Evolutionary conservation across 1,140 invertebrate species (phyloP), one percentile per base, ranked within the genome.

Genomic region (Achatina immaculata): DNA sequence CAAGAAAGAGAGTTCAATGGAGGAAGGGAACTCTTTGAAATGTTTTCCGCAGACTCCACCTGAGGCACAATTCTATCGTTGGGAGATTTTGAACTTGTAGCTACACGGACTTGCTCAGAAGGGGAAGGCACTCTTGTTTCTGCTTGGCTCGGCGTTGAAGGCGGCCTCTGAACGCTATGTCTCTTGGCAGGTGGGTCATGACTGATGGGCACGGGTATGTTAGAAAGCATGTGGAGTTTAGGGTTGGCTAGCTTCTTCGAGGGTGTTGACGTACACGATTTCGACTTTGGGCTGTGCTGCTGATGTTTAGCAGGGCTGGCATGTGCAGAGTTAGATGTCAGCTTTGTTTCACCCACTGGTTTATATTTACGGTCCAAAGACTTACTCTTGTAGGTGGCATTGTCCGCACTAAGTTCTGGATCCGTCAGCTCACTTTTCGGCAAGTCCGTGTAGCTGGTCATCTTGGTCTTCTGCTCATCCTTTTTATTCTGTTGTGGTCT

Each of bases 221-320:
- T 80, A 11, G 78, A 80, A 40, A 80, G 43, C 78, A 80, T 80
- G 76, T 78, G 58, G 28, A 78, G 62, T 38, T 48, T 66, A n/a
- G 76, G 45, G 51, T 24, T 34, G 1, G 36, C 28, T 4, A 66
- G 34, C 62, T 48, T 78, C 42, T 68, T 68, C 40, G 65, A 3
- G 14, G 58, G 51, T 24, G 62, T 34, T 21, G 43, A 45, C 7
- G 40, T 45, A 24, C 62, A 42, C 31, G 31, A 43, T 31, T 76
- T 76, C 9, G 74, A 45, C n/a, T 58, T 58, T 42, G 43, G 42
- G 11, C 76, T 68, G 19, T n/a, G 76, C 51, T 74, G 72, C 28
- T 58, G 45, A 36, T 76, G 74, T 51, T 45, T 73, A 6, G 55
- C 74, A 1, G 74, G 48, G 36, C 51, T 76, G 55, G 7, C 4